Base-by-base conservation (phyloP, 2,888 invertebrate species). In the Pollenia amentaria region DNA sequence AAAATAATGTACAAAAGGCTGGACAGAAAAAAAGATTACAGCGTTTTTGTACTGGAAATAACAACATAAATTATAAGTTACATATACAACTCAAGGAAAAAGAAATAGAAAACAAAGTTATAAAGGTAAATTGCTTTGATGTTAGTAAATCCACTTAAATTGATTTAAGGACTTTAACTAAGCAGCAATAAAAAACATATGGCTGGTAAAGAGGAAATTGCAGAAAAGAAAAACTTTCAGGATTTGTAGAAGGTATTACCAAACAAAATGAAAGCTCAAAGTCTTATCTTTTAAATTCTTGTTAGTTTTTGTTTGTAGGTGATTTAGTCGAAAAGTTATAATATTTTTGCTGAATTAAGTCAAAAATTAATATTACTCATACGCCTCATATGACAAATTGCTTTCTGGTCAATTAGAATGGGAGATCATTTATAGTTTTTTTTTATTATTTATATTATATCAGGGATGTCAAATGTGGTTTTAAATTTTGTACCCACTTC, bases 121-220 rank as follows among this genome's bases (percentile, higher is more conserved):
- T 84, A 57, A 76, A 84, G 87, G 89, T 88, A 89, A 88, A 86
- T 88, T 88, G 90, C 92, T 91, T 92, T 91, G 92, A 90, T 90
- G 91, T 91, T 90, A 86, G 87, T 90, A 92, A 91, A 92, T 91
- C 91, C 87, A 81, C 88, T 87, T 88, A 91, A 91, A 91, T 91
- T 91, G 92, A 92, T 91, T 91, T 91, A 90, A 87, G 87, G 84
- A 86, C 84, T 83, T 86, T 60, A 57, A 46, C 16, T 65, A 72
- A 83, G 77, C 57, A 46, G 46, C 69, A 60, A 72, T 79, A 80
- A 83, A 79, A 40, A 46, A 44, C 51, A 84, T 48, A 57, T 38
- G 48, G 51, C 29, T 18, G 12, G 21, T 42, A 29, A 57, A 40
- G 16, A 8, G 4, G 9, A 44, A 75, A 21, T 48, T 40, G 11